Evolutionary conservation across 1,140 invertebrate species (phyloP).

Genomic region (Hylaeus volcanicus): DNA sequence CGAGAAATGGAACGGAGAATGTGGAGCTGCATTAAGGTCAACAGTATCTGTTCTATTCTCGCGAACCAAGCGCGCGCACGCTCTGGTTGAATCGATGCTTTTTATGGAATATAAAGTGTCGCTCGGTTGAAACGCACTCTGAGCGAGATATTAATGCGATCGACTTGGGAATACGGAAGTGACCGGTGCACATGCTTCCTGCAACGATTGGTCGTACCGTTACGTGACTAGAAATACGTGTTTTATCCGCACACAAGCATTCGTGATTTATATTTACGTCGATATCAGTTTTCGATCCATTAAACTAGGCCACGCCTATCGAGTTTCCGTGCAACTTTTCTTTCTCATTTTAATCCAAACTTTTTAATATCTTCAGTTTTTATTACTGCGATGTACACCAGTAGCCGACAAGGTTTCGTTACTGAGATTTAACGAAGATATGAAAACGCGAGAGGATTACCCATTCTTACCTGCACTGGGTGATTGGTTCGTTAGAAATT

Average conservation of each 20-base stretch:
- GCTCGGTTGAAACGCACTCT: neutral
- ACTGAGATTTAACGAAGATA: no score
- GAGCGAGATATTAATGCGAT: constrained; percentile 23
- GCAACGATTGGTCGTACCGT: constrained; percentile 38
- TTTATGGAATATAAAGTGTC: constrained; percentile 5
- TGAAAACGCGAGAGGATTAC: no score
- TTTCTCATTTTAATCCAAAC: neutral
- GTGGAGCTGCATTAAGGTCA: constrained; percentile 24
- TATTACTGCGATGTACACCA: neutral
- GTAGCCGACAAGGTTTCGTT: no score
- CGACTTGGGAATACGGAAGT: constrained; percentile 51
- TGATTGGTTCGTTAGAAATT: no score
- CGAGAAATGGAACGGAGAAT: constrained; percentile 11
- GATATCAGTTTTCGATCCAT: neutral
- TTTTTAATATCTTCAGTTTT: neutral
- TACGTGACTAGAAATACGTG: constrained; percentile 53
- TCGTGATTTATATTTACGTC: constrained; percentile 13
- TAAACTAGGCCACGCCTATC: neutral
- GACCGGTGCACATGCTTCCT: constrained; percentile 42
- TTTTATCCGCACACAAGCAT: neutral
- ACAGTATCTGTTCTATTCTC: neutral
- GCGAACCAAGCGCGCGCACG: neutral
- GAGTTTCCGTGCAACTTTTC: neutral
- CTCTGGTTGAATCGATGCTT: neutral
- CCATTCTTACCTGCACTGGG: no score